Base-by-base conservation (phyloP, 2,113 vertebrate genomes). In the Callospermophilus lateralis region DNA sequence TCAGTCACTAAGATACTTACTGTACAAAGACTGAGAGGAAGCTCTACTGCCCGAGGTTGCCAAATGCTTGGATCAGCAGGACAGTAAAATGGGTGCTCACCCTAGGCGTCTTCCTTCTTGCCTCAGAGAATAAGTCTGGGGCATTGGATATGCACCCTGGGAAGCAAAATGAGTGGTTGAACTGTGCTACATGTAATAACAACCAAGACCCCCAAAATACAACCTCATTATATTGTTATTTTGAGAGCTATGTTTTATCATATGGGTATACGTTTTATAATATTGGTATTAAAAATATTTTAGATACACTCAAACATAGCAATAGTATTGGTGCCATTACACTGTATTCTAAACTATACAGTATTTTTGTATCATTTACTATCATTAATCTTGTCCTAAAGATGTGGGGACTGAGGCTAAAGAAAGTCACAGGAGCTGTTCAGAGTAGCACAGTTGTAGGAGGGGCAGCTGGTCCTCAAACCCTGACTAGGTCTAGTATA, bases 171-270 rank as follows among this genome's bases (percentile, higher is more conserved):
- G 20, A 77, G 11, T 9, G 93, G 34, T 58, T 67, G 86, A 72
- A 63, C 30, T 68, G 1, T 83, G 53, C 34, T 70, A 53, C 3
- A 15, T 34, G 8, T 42, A 86, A 72, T 72, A 80, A 93, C 81
- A 45, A 48, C 20, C 53, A 70, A 95, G 77, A 32, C 13, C 10
- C n/a, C 11, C 70, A 20, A 89, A 90, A 70, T 78, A 93, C 39
- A 79, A 95, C 45, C 28, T 73, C 53, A 73, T 32, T 78, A 61
- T 53, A 67, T 28, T 88, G 2, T 87, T 72, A 90, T 65, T 87
- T 92, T 34, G 81, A 86, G 76, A 97, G 92, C 79, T 63, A 22
- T 30, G 34, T 74, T 68, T 93, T 89, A 58, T 28, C 73, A 78
- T 42, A 84, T 61, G 9, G 16, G 1, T 42, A 80, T 7, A 58